phyloP scores from a whole-genome alignment of 1,140 invertebrate genomes.

The Berghia stephanieae region DNA sequence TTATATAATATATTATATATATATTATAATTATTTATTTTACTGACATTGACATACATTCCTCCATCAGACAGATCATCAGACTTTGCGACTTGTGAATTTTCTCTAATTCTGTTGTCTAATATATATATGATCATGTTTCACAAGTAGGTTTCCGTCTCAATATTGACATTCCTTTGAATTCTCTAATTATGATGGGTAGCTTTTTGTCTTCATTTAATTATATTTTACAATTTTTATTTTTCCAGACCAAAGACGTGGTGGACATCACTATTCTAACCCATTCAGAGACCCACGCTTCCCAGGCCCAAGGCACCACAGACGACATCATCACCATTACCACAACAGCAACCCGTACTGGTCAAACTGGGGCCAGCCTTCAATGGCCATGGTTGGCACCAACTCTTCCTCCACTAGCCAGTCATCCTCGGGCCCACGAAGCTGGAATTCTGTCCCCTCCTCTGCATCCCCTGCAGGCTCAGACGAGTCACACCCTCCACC shows the following conservation, averaged over 20 bases:
- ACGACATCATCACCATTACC: neutral
- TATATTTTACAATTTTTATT: neutral
- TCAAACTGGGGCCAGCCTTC: no score
- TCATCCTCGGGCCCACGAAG: conserved; percentile 4
- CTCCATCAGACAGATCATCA: no score
- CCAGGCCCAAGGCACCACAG: neutral
- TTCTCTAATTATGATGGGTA: neutral
- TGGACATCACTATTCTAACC: neutral
- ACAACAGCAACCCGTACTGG: neutral
- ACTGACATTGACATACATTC: no score
- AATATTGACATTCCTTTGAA: no score
- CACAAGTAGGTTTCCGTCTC: no score
- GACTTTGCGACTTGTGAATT: no score
- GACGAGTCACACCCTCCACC: conserved; percentile 6
- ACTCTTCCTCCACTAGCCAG: conserved; percentile 8
- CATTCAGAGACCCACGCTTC: neutral
- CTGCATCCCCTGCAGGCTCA: neutral
- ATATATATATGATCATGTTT: no score
- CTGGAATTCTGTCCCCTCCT: neutral
- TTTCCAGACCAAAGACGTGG: neutral
- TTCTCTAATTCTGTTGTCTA: no score
- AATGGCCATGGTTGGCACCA: conserved; percentile 29
- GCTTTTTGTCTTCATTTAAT: conserved; percentile 1
- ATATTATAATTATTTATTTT: no score
- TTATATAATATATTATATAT: no score